Evolutionary conservation across 2,888 invertebrate genomes (phyloP).

Genomic region (Acanthococcus lagerstroemiae): DNA sequence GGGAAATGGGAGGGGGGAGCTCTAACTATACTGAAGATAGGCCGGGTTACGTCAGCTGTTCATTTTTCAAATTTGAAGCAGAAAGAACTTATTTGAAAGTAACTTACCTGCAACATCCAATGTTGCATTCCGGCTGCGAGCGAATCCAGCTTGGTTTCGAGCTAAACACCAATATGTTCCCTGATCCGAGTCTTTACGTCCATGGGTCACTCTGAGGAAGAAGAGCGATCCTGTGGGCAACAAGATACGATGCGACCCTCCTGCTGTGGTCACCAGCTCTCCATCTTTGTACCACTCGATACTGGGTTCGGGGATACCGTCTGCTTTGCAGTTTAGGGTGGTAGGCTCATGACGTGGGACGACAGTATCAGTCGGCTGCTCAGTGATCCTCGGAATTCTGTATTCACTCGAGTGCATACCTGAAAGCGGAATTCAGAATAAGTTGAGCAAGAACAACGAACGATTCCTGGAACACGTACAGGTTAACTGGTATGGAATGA

Average conservation of each 20-base stretch:
- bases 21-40: too few species aligned
- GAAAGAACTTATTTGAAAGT: neutral
- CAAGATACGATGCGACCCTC: conserved; percentile 77
- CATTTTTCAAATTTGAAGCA: neutral
- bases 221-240: conserved; percentile 84
- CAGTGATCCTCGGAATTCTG: conserved; percentile 86
- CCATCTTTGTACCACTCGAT: conserved; percentile 94
- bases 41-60: neutral
- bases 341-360: conserved; percentile 95
- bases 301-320: conserved; percentile 81
- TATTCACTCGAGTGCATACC: conserved; percentile 57
- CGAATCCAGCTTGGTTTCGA: conserved; percentile 78
- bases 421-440: conserved; percentile 2
- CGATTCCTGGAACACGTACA: too few species aligned
- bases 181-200: conserved; percentile 87
- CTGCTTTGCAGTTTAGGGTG: conserved; percentile 92
- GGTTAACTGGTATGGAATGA: too few species aligned
- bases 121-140: conserved; percentile 84
- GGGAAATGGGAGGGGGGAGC: too few species aligned
- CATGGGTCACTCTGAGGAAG: conserved; percentile 87
- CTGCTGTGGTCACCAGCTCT: conserved; percentile 58
- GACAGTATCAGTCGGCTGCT: conserved; percentile 92
- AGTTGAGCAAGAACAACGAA: too few species aligned
- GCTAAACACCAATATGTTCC: conserved; percentile 97
- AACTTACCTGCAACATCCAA: conserved; percentile 85